Conservation (phyloP, 1,140 invertebrate genomes). For the Brachystomella parvula region DNA sequence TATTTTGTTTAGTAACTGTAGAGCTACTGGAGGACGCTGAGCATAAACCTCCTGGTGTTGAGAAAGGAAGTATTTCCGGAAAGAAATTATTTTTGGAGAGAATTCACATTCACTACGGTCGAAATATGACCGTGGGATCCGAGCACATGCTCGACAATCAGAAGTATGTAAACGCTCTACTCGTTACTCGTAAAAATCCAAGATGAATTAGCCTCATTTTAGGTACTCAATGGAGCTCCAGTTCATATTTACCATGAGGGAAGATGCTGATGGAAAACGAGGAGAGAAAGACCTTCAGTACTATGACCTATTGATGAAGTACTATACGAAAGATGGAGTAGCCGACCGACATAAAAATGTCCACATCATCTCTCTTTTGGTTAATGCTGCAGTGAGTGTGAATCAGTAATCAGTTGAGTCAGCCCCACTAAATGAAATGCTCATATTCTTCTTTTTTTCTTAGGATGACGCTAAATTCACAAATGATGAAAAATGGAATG, state of each 20-base stretch:
- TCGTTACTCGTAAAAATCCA: too few relatives aligned
- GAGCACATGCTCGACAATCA: neutral
- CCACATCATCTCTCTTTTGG: neutral
- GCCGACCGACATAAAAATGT: neutral
- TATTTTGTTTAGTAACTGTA: neutral
- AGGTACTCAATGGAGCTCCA: constrained; percentile 1
- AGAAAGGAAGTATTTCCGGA: constrained; percentile 1
- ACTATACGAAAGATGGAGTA: neutral
- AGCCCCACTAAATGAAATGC: neutral
- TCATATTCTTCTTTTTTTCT: neutral
- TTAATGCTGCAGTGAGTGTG: neutral
- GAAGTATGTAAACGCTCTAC: too few relatives aligned
- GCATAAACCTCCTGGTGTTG: neutral
- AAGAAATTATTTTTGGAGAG: neutral
- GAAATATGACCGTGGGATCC: neutral
- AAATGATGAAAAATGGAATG: neutral
- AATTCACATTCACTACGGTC: neutral
- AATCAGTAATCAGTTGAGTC: neutral
- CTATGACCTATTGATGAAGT: neutral
- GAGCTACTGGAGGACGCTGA: constrained; percentile 1
- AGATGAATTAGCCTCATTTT: neutral
- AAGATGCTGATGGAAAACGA: neutral
- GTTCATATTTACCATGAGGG: neutral
- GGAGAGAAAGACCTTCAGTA: neutral
- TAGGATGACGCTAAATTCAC: neutral